These are phyloP conservation scores for Tuta absoluta DNA, from an alignment of 2,888 invertebrate genomes.

Conservation along the genomic window DNA sequence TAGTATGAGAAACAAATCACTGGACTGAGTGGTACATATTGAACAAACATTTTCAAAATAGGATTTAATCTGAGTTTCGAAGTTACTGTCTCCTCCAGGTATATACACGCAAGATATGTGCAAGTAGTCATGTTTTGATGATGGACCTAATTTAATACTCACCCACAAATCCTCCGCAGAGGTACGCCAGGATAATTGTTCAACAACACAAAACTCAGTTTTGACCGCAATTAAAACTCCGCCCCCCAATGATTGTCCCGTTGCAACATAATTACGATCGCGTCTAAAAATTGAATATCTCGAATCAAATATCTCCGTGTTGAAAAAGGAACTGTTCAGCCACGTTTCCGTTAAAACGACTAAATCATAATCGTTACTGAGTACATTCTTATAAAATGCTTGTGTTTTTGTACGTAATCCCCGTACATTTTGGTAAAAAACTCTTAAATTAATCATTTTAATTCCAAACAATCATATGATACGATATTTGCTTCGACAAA, in stretches of 20 bases:
- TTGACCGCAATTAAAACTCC: not conserved
- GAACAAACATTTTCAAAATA: not conserved
- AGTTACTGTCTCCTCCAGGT: not conserved
- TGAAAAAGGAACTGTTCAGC: not conserved
- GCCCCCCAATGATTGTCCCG: not conserved
- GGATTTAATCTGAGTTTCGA: not conserved
- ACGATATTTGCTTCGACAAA: not conserved
- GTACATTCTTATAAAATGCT: constrained; percentile 26
- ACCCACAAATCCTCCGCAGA: constrained; percentile 2
- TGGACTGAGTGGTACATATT: not conserved
- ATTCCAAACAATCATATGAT: not conserved
- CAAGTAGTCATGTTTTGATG: not conserved
- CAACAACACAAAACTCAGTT: not conserved
- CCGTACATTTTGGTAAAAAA: constrained; percentile 30
- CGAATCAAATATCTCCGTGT: not conserved
- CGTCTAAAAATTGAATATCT: not conserved
- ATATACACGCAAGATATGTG: not conserved
- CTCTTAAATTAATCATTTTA: constrained; percentile 12
- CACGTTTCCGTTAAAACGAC: not conserved
- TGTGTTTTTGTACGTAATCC: constrained; percentile 30
- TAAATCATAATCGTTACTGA: not conserved
- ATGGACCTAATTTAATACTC: not conserved
- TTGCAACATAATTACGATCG: constrained; percentile 8
- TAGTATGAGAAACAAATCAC: not conserved
- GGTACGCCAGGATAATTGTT: not conserved